A percentile compares a stretch with the other conserved stretches of the same genome.
Evolutionary conservation across 1,140 invertebrate species (phyloP).

Genomic region (Belonocnema kinseyi): DNA sequence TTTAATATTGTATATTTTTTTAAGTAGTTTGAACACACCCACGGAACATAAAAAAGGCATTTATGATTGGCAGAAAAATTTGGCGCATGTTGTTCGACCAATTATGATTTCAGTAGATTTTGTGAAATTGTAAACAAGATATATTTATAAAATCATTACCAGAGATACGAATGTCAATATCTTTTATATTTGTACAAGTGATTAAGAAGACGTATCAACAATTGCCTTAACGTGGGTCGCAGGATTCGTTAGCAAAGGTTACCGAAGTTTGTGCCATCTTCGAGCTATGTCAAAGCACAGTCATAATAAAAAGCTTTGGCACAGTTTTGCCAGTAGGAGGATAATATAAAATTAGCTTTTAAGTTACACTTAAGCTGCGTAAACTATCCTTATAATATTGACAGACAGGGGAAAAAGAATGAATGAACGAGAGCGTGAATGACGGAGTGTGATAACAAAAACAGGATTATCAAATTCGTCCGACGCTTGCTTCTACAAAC

Average conservation of each 20-base stretch:
- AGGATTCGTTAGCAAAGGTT: conserved; percentile 50
- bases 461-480: too few species aligned
- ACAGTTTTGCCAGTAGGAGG: conserved; percentile 42
- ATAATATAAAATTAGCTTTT: conserved; percentile 38
- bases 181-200: conserved; percentile 6
- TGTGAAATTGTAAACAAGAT: too few species aligned
- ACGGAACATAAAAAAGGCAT: not conserved
- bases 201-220: conserved; percentile 19
- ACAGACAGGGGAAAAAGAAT: not conserved
- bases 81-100: too few species aligned
- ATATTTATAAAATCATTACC: too few species aligned
- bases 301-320: conserved; percentile 46
- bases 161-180: too few species aligned
- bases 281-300: conserved; percentile 52
- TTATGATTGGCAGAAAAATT: not conserved
- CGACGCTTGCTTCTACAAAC: too few species aligned
- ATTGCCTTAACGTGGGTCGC: conserved; percentile 32
- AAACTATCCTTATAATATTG: conserved; percentile 30
- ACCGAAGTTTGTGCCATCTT: conserved; percentile 64
- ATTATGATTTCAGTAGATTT: too few species aligned
- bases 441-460: not conserved
- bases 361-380: conserved; percentile 37
- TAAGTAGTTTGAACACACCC: not conserved
- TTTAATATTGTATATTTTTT: conserved; percentile 24
- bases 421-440: not conserved